phyloP scores from a whole-genome alignment of 2,113 vertebrate species.

The Caracal caracal region DNA sequence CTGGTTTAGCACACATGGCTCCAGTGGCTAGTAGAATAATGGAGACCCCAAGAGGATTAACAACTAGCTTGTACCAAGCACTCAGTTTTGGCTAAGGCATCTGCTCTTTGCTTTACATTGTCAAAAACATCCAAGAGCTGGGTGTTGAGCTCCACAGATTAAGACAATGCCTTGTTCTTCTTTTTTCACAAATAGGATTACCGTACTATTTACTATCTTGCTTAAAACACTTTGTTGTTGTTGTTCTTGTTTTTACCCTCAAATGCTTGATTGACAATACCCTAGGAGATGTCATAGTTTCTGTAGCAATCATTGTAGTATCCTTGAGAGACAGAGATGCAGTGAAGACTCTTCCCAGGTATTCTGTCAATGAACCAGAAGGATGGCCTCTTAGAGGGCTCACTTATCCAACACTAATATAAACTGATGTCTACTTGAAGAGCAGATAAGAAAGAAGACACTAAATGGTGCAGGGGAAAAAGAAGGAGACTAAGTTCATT shows the following conservation, averaged over 20 bases:
- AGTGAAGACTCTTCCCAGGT: conserved; percentile 81
- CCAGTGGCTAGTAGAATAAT: conserved; percentile 81
- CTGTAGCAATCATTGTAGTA: conserved; percentile 82
- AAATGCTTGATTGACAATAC: conserved; percentile 91
- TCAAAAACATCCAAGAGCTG: conserved; percentile 81
- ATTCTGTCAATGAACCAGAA: conserved; percentile 83
- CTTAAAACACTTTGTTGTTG: conserved; percentile 75
- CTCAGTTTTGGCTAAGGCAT: conserved; percentile 75
- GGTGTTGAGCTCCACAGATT: conserved; percentile 79
- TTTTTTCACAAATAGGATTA: conserved; percentile 85
- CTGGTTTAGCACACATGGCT: conserved; percentile 65
- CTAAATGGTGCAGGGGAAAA: conserved; percentile 75
- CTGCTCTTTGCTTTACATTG: conserved; percentile 83
- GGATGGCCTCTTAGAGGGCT: conserved; percentile 80
- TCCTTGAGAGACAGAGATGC: conserved; percentile 69
- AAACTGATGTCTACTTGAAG: conserved; percentile 82
- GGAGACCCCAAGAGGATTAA: conserved; percentile 82
- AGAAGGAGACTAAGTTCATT: conserved; percentile 84
- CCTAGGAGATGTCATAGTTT: conserved; percentile 90
- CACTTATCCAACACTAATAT: conserved; percentile 74
- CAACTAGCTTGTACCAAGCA: conserved; percentile 86
- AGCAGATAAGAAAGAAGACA: conserved; percentile 78
- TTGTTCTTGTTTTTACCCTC: conserved; percentile 67
- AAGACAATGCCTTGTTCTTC: conserved; percentile 86
- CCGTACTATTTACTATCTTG: conserved; percentile 83